Percentiles rank a stretch among this genome's conserved stretches.
These are phyloP conservation scores for Blastobasis lacticolella DNA, from an alignment of 2,888 invertebrate species.

Conservation along the genomic window DNA sequence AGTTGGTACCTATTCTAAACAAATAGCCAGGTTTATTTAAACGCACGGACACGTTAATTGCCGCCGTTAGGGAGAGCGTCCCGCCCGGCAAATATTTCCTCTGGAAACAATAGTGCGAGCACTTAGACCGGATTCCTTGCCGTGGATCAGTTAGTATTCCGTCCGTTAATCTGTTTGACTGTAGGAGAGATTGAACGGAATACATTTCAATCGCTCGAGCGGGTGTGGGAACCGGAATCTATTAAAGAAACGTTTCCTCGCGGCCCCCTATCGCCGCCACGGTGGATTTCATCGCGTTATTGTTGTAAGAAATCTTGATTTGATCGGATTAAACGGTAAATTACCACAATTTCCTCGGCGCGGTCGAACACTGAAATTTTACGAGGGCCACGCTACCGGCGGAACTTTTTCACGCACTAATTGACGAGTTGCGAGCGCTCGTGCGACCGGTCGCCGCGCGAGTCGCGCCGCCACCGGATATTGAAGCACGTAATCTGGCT, in stretches of 20 bases:
- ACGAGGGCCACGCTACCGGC: constrained; percentile 24
- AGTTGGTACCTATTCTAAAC: too few relatives aligned
- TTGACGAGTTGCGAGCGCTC: constrained; percentile 17
- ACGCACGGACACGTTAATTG: constrained; percentile 39
- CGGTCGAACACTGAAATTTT: constrained; percentile 25
- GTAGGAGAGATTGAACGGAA: too few relatives aligned
- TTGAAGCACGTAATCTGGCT: constrained; percentile 72
- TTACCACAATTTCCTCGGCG: constrained; percentile 30
- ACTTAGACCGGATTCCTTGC: constrained; percentile 23
- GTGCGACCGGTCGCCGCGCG: constrained; percentile 16
- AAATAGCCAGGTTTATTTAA: constrained; percentile 22
- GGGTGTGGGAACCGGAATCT: too few relatives aligned
- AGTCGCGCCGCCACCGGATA: constrained; percentile 57
- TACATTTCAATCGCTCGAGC: too few relatives aligned
- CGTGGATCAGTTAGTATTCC: too few relatives aligned
- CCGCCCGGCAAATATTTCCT: constrained; percentile 36
- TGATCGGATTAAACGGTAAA: constrained; percentile 16
- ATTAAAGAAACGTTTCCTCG: too few relatives aligned
- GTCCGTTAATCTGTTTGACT: too few relatives aligned
- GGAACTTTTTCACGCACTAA: constrained; percentile 38
- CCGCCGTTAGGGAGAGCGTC: constrained; percentile 28
- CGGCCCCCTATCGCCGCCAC: too few relatives aligned
- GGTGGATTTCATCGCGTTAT: neutral
- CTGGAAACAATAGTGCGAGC: constrained; percentile 28
- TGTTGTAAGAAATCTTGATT: neutral